A percentile compares a stretch with the other conserved stretches of the same genome.
Evolutionary conservation across 2,797 vertebrate genomes (phyloP).

Genomic region (Peromyscus attwateri): DNA sequence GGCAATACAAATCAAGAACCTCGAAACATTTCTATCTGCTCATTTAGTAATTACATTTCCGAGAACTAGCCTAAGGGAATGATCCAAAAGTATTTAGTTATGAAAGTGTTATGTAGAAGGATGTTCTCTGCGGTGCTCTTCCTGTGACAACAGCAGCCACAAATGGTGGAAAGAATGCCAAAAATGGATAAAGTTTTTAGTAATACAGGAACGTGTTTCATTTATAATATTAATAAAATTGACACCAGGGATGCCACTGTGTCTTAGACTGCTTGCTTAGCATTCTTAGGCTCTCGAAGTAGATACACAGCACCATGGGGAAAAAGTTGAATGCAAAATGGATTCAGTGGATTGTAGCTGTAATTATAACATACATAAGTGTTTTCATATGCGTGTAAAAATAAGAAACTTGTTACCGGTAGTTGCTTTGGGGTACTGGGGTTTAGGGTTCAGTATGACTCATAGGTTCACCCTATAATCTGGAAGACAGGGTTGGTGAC

Average conservation of each 20-base stretch:
- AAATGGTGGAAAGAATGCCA: neutral
- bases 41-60: slow-evolving; percentile 22
- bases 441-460: slow-evolving; percentile 1
- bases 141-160: neutral
- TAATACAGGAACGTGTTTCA: neutral
- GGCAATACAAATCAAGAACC: neutral
- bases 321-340: neutral
- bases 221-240: slow-evolving; percentile 4
- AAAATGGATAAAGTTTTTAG: neutral
- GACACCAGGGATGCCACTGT: neutral
- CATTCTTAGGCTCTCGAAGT: neutral
- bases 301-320: neutral
- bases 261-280: neutral
- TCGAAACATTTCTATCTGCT: neutral
- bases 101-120: neutral
- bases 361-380: neutral
- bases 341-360: neutral
- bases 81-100: neutral
- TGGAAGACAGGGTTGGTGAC: neutral
- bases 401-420: neutral
- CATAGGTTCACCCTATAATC: neutral
- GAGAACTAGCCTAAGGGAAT: slow-evolving; percentile 36
- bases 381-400: neutral
- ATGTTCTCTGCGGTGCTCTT: neutral
- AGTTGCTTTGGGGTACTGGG: neutral